Evolutionary conservation across 2,888 invertebrate species (phyloP), one percentile per base, ranked within the genome.

Genomic region (Dioctria rufipes): DNA sequence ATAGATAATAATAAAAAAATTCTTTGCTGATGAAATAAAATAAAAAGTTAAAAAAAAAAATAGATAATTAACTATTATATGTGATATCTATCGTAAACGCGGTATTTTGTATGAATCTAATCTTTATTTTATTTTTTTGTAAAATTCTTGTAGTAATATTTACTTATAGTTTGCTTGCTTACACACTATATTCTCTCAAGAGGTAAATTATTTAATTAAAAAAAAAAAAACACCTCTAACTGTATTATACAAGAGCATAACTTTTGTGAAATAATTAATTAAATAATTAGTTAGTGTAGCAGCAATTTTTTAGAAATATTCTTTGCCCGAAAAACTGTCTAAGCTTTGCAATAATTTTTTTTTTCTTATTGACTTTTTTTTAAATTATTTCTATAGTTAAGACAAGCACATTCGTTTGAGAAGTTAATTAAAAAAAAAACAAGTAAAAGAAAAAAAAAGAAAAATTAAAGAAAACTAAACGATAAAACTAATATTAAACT

Each of bases 1-100:
- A 77, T 67, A 80, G 80, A 82, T 67, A 80, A 81, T 81, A 83
- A 83, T 82, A 81, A 78, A 67, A 80, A 79, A 79, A 81, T 78
- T 81, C 79, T 81, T 81, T 82, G 84, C 82, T 83, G 82, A 81
- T 81, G 81, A 83, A 83, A 83, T 81, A 83, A 82, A 83, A 71
- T 83, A 84, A 84, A 81, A 80, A 67, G n/a, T 66, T 49, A 78
- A 78, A 81, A 80, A 58, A 78, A 83, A 79, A 82, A 77, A 75
- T 67, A 75, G 79, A 25, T 25, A 25, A 25, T 82, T 61, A 80
- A 81, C 83, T 84, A 81, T 77, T 25, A 46, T 46, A 63, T 25
- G 25, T 49, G 13, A 63, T 77, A 63, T 25, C 63, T 46, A 63
- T 49, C 25, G 49, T 77, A 63, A 63, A 37, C 77, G 77, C 61